Evolutionary conservation across 2,113 vertebrate genomes (phyloP).

Genomic region (Cavia porcellus): DNA sequence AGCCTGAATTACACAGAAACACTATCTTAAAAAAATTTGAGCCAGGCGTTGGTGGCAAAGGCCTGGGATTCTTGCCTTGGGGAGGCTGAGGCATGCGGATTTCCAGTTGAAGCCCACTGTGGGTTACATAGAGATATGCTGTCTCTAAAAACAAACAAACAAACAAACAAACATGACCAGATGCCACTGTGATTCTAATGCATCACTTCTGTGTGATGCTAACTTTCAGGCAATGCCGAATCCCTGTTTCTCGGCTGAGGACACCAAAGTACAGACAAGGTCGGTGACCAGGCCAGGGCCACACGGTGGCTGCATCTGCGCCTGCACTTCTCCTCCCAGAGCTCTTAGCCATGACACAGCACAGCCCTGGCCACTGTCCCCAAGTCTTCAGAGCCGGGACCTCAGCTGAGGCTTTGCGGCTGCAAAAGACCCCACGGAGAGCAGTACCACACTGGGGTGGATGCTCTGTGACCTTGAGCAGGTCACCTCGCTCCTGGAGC

Average conservation of each 20-base stretch:
- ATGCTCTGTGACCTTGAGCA: too few relatives aligned
- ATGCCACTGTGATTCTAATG: not conserved
- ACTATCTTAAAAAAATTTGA: not conserved
- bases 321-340: not conserved
- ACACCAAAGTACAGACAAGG: constrained; percentile 11
- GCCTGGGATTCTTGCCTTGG: not conserved
- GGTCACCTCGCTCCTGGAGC: not conserved
- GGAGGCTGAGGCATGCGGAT: not conserved
- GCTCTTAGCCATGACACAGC: not conserved
- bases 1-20: not conserved
- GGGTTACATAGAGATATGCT: not conserved
- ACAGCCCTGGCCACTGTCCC: not conserved
- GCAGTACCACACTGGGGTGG: not conserved
- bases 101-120: not conserved
- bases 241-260: not conserved
- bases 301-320: not conserved
- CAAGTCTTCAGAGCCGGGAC: not conserved
- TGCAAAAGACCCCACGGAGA: not conserved
- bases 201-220: not conserved
- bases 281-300: not conserved
- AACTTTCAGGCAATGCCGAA: not conserved
- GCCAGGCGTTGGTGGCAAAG: not conserved
- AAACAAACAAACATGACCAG: not conserved
- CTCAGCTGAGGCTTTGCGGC: not conserved
- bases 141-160: not conserved